phyloP scores from a whole-genome alignment of 92 coral and sea anemone genomes.

The Bergia puertoricense region DNA sequence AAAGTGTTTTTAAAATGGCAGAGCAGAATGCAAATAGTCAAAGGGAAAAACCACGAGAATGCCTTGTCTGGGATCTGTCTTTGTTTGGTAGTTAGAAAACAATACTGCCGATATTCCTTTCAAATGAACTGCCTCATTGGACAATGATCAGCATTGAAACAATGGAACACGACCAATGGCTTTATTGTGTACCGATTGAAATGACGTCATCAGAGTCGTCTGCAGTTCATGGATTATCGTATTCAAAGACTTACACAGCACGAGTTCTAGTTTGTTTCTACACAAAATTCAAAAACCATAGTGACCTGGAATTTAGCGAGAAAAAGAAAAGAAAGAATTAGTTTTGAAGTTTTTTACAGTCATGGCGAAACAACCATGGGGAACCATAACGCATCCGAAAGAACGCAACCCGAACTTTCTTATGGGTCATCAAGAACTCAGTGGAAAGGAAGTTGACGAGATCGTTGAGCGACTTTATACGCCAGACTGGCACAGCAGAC shows the following conservation, averaged over 20 bases:
- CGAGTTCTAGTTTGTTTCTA: background rate
- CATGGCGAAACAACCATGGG: conserved; percentile 94
- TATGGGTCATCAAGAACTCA: conserved; percentile 80
- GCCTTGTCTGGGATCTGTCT: background rate
- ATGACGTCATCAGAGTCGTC: background rate
- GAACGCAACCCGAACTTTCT: conserved; percentile 78
- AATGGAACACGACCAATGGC: background rate
- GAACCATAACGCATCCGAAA: conserved; percentile 95
- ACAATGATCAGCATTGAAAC: background rate
- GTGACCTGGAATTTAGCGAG: background rate
- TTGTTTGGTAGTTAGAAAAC: background rate
- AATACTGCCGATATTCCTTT: background rate
- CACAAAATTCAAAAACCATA: background rate
- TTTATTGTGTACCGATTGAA: background rate
- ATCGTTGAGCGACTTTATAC: conserved; percentile 74
- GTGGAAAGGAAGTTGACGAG: conserved; percentile 61
- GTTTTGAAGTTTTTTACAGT: background rate
- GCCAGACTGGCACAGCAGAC: conserved; percentile 73
- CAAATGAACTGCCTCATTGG: background rate
- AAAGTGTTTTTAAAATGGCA: background rate
- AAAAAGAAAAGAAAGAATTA: background rate
- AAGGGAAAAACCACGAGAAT: background rate
- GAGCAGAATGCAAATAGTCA: too few species aligned
- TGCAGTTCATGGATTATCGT: too few species aligned
- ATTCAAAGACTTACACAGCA: background rate